Evolutionary conservation across 2,888 invertebrate genomes (phyloP).

Genomic region (Noctua pronuba): DNA sequence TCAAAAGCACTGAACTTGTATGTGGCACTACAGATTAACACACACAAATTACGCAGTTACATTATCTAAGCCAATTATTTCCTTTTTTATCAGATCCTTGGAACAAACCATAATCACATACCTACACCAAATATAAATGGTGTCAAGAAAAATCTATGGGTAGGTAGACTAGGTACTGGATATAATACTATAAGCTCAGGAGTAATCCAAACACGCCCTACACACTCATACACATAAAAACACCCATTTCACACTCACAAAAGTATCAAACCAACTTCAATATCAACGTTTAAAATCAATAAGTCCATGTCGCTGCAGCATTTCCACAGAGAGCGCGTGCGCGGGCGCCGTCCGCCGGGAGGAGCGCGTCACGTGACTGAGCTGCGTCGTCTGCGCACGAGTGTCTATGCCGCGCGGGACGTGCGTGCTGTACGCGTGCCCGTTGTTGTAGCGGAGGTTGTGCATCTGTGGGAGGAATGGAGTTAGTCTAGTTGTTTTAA

Average conservation of each 20-base stretch:
- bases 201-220: not conserved
- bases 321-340: slow-evolving; percentile 83
- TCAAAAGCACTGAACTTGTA: not conserved
- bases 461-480: slow-evolving; percentile 79
- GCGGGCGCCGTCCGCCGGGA: slow-evolving; percentile 85
- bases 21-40: not conserved
- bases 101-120: not conserved
- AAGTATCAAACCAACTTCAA: not conserved
- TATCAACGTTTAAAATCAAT: slow-evolving; percentile 82
- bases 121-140: not conserved
- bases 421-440: slow-evolving; percentile 73
- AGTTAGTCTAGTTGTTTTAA: not conserved
- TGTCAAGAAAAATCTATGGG: not conserved
- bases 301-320: slow-evolving; percentile 86
- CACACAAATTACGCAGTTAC: not conserved
- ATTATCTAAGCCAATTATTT: not conserved
- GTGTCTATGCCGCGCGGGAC: slow-evolving; percentile 76
- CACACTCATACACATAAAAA: not conserved
- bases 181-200: slow-evolving; percentile 29
- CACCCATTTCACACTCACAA: not conserved
- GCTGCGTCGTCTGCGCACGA: slow-evolving; percentile 82
- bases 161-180: not conserved
- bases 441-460: slow-evolving; percentile 81
- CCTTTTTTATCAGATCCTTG: not conserved
- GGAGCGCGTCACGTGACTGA: slow-evolving; percentile 85